Evolutionary conservation across 2,888 invertebrate genomes (phyloP).

Genomic region (Subacronicta megacephala): DNA sequence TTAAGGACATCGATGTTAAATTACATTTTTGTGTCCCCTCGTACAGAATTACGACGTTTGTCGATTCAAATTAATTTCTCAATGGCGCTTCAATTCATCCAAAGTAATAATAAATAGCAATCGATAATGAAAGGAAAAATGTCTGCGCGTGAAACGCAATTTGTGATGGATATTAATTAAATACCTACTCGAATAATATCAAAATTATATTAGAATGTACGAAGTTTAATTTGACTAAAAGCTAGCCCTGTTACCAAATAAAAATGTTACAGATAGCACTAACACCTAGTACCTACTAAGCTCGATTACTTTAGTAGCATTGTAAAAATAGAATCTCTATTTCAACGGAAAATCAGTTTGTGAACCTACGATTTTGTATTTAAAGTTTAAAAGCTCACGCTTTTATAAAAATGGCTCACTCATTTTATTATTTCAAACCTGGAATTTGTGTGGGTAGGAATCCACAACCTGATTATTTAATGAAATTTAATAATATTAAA

Average conservation of each 20-base stretch:
- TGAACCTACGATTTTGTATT: no score
- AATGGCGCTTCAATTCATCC: slow-evolving; percentile 35
- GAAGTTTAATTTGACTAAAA: not conserved
- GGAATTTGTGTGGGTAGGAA: no score
- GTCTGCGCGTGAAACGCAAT: not conserved
- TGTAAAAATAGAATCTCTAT: slow-evolving; percentile 1
- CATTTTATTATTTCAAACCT: no score
- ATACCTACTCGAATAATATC: not conserved
- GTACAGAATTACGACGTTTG: slow-evolving; percentile 24
- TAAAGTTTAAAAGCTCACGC: no score
- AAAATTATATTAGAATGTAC: not conserved
- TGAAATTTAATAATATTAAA: no score
- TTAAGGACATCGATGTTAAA: slow-evolving; percentile 55
- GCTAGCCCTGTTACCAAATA: not conserved
- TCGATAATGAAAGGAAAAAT: slow-evolving; percentile 12
- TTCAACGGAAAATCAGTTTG: no score
- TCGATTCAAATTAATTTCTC: slow-evolving; percentile 42
- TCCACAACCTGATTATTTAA: no score
- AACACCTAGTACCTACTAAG: not conserved
- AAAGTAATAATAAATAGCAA: slow-evolving; percentile 31
- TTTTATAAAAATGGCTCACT: no score
- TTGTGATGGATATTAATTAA: not conserved
- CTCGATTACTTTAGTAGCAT: slow-evolving; percentile 7
- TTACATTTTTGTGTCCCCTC: slow-evolving; percentile 48
- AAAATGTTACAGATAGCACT: not conserved